phyloP scores from a whole-genome alignment of 1,140 invertebrate species.

The Neomicropteryx cornuta region DNA sequence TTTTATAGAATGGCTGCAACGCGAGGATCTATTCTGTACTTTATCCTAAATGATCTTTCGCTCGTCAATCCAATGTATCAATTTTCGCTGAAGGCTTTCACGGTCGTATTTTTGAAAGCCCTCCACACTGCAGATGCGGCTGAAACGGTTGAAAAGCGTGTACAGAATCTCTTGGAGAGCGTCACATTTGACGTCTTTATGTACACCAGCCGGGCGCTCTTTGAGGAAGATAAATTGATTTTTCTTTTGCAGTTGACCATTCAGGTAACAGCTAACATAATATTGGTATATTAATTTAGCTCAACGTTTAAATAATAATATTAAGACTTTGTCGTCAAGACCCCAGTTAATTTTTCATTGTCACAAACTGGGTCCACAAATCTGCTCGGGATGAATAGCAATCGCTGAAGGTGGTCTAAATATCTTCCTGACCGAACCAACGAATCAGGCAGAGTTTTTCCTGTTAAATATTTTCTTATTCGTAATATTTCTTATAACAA shows the following conservation, averaged over 20 bases:
- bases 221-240: conserved; percentile 88
- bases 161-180: conserved; percentile 72
- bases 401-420: no score
- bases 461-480: no score
- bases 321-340: no score
- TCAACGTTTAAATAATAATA: no score
- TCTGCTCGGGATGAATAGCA: no score
- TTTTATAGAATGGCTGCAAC: conserved; percentile 60
- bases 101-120: conserved; percentile 83
- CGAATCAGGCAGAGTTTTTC: no score
- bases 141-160: conserved; percentile 59
- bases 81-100: conserved; percentile 92
- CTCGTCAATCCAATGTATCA: conserved; percentile 96
- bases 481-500: no score
- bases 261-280: conserved; percentile 42
- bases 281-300: no score
- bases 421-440: no score
- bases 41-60: conserved; percentile 85
- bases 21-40: conserved; percentile 84
- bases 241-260: conserved; percentile 83
- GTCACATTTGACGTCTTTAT: conserved; percentile 80
- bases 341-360: no score
- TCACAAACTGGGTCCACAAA: no score
- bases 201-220: conserved; percentile 83
- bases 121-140: conserved; percentile 56